Percentiles rank a stretch among this genome's conserved stretches.
phyloP scores from a whole-genome alignment of 2,113 vertebrate genomes.

The Kryptolebias marmoratus region DNA sequence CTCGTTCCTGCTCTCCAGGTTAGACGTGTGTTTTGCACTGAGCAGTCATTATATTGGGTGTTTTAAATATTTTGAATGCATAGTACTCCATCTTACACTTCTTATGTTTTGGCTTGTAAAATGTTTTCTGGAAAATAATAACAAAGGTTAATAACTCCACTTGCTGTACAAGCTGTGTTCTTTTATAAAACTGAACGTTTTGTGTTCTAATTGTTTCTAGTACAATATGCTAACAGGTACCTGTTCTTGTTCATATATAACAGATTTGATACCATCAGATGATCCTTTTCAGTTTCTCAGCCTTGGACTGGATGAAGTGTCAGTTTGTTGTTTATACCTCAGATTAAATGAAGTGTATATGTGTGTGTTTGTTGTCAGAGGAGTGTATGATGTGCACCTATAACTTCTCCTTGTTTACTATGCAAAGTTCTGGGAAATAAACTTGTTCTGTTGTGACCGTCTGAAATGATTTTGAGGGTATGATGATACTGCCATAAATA shows the following conservation, averaged over 20 bases:
- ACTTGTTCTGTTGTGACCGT: conserved; percentile 27
- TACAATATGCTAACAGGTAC: background rate
- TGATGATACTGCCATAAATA: no score
- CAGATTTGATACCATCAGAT: no score
- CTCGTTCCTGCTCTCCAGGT: background rate
- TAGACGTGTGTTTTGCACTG: conserved; percentile 34
- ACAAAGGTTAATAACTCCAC: no score
- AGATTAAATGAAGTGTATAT: conserved; percentile 6
- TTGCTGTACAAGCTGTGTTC: background rate
- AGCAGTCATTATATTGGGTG: conserved; percentile 14
- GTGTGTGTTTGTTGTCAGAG: background rate
- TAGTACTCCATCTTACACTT: background rate
- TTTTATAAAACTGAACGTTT: no score
- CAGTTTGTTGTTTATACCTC: conserved; percentile 43
- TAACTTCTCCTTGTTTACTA: conserved; percentile 56
- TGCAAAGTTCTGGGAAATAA: conserved; percentile 73
- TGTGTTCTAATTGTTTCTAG: background rate
- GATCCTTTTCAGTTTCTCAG: background rate
- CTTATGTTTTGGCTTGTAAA: background rate
- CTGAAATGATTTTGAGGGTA: background rate
- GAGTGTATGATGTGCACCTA: conserved; percentile 1
- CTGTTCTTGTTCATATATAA: background rate
- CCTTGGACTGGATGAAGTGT: conserved; percentile 53
- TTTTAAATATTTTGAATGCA: conserved; percentile 24
- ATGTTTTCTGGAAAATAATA: no score